These are phyloP conservation scores for Drosophila mimica DNA, from an alignment of 2,888 invertebrate species.

Conservation along the genomic window DNA sequence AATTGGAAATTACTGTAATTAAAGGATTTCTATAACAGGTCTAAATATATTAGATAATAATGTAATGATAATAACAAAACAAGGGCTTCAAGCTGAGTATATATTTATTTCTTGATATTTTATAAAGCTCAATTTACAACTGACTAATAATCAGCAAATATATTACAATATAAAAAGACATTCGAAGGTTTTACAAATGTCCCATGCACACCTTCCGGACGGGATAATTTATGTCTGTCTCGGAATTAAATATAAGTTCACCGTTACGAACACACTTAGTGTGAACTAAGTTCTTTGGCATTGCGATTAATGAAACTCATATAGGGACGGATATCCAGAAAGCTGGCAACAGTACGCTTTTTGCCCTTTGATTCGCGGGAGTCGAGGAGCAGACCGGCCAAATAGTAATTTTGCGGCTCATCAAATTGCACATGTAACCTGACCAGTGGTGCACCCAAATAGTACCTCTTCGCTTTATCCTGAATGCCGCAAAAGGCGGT, in stretches of 20 bases:
- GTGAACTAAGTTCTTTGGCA: constrained; percentile 38
- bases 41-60: neutral
- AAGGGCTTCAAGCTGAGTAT: neutral
- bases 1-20: neutral
- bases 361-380: constrained; percentile 1
- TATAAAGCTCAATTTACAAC: neutral
- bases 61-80: neutral
- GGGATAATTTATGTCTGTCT: neutral
- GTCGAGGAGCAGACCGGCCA: constrained; percentile 60
- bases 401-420: constrained; percentile 51
- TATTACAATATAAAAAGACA: neutral
- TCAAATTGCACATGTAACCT: constrained; percentile 56
- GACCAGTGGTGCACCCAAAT: constrained; percentile 56
- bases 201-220: neutral
- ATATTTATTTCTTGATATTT: neutral
- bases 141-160: neutral
- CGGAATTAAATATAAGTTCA: neutral
- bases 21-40: neutral
- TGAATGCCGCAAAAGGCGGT: constrained; percentile 59
- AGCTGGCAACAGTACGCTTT: constrained; percentile 41
- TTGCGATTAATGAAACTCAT: constrained; percentile 56
- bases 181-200: neutral
- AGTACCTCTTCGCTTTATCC: constrained; percentile 19
- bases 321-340: constrained; percentile 58
- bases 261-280: neutral